Conservation (phyloP, 2,113 vertebrate genomes). For the human region GRCh38 chr11:124446501-124447000, state of each 20-base stretch:
- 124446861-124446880: background rate
- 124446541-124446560: background rate
- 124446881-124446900: background rate
- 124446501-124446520: background rate
- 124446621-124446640: background rate
- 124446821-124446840: background rate
- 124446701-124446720: background rate
- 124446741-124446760: background rate
- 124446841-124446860: background rate
- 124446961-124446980: background rate
- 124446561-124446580: background rate
- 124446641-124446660: background rate
- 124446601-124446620: background rate
- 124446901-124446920: background rate
- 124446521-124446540: background rate
- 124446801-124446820: background rate
- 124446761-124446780: background rate
- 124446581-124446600: slow-evolving; percentile 11
- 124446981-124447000: background rate
- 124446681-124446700: background rate
- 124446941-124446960: background rate
- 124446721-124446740: background rate
- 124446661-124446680: background rate
- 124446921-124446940: background rate
- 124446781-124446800: background rate